phyloP scores from a whole-genome alignment of 2,888 invertebrate genomes.

The Palloptera scutellata region DNA sequence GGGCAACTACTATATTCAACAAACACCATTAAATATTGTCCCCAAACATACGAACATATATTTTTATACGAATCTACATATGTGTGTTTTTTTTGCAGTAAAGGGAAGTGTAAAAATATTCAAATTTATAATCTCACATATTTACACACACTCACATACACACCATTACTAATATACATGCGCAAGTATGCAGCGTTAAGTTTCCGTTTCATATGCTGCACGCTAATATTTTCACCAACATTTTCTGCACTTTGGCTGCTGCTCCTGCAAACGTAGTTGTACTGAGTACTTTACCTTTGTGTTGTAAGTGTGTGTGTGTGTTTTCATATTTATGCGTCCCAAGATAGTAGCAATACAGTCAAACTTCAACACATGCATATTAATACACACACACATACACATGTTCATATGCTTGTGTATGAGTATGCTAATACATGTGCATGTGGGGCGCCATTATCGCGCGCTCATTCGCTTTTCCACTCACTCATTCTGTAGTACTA shows the following conservation, averaged over 20 bases:
- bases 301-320: background rate
- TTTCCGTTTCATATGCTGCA: background rate
- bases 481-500: no score
- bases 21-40: conserved; percentile 4
- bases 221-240: no score
- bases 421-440: no score
- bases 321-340: conserved; percentile 1
- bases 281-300: background rate
- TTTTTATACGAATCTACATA: background rate
- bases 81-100: no score
- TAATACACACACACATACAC: background rate
- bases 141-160: background rate
- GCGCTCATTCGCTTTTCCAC: no score
- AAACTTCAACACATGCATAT: background rate
- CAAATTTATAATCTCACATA: background rate
- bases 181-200: background rate
- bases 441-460: no score
- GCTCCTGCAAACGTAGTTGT: background rate
- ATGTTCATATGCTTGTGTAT: no score
- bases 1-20: background rate
- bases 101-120: background rate
- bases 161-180: background rate
- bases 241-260: background rate
- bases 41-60: background rate
- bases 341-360: background rate